Percentiles rank a stretch among this genome's conserved stretches.
Evolutionary conservation across 2,888 invertebrate genomes (phyloP).

Genomic region (Heliothis peltigera): DNA sequence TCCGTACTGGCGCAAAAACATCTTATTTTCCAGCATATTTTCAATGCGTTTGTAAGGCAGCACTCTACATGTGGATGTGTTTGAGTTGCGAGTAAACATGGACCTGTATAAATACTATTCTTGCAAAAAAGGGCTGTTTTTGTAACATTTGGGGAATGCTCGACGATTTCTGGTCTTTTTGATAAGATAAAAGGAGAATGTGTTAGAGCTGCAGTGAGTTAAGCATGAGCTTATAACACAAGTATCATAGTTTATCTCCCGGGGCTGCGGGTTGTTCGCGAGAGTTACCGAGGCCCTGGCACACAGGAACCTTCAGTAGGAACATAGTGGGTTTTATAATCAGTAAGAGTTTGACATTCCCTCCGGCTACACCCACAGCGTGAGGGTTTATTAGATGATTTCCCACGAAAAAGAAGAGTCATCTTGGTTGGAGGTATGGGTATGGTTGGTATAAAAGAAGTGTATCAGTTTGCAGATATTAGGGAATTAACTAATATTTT

Average conservation of each 20-base stretch:
- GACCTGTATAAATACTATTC: slow-evolving; percentile 7
- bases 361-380: too few species aligned
- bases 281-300: too few species aligned
- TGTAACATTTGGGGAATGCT: not conserved
- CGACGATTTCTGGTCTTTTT: not conserved
- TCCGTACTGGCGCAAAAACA: slow-evolving; percentile 30
- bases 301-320: too few species aligned
- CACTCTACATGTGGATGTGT: slow-evolving; percentile 12
- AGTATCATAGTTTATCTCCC: not conserved
- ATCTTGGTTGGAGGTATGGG: too few species aligned
- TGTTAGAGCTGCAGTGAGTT: not conserved
- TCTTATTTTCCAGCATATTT: slow-evolving; percentile 47
- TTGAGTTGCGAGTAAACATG: slow-evolving; percentile 11
- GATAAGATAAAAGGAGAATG: not conserved
- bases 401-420: too few species aligned
- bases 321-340: too few species aligned
- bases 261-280: too few species aligned
- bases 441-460: too few species aligned
- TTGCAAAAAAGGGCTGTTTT: not conserved
- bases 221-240: not conserved
- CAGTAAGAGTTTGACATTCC: too few species aligned
- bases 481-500: too few species aligned
- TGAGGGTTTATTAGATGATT: too few species aligned
- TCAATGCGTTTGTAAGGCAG: slow-evolving; percentile 16
- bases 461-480: too few species aligned